Evolutionary conservation across 2,113 vertebrate species (phyloP), one percentile per base, ranked within the genome.

Genomic region (Pseudonaja textilis): DNA sequence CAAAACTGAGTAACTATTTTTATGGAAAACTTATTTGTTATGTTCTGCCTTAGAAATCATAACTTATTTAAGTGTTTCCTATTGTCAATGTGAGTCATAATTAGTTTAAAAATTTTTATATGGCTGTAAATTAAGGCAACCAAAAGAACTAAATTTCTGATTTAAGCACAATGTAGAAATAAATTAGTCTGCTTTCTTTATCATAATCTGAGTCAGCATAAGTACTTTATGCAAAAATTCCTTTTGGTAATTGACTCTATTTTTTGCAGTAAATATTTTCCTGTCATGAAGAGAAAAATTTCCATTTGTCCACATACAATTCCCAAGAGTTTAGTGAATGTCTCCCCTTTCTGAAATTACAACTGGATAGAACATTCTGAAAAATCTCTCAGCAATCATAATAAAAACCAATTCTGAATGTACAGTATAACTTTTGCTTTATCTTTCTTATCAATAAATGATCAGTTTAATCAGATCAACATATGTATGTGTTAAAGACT

Each of bases 1-100:
- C 47, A 92, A 85, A 93, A 93, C 88, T 92, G 56, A 92, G 42
- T 57, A 91, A 2, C 18, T 64, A 90, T 34, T 90, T 34, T 91
- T 61, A 64, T 39, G 45, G 29, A 91, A 26, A 10, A 50, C 16
- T 50, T 89, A 54, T 87, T 81, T 87, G 45, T 29, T 12, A 6
- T 20, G 0, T 50, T 93, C 69, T 86, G 45, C 87, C 90, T 42
- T 9, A 4, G 4, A 89, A 64, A 0, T 0, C 2, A 61, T 34
- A n/a, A 9, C 42, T 59, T 42, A 64, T 14, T 3, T 50, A 87
- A 50, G 4, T 45, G 5, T 47, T 57, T 92, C 42, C 34, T 8
- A 86, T 61, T 50, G 8, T 50, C 50, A 61, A 74, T 56, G 81
- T 22, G n/a, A 74, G 22, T 89, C 25, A 88, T 11, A 34, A 89